Conservation (phyloP, 2,797 vertebrate species). For the Xiphorhynchus erythropygius region DNA sequence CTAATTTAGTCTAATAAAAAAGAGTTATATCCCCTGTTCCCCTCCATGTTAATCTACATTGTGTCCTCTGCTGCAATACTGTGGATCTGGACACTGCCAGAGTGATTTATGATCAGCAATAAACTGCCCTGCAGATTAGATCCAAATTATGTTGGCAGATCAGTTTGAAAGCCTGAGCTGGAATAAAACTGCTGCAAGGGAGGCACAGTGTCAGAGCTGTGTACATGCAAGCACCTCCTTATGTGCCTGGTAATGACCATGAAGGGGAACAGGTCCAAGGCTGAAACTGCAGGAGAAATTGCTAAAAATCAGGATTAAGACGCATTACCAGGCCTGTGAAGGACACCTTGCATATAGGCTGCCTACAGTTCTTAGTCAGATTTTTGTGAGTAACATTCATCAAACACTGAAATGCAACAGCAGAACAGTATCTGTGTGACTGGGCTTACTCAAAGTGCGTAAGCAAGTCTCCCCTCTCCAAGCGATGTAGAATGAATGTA, state of each 20-base stretch:
- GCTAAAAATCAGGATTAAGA: not conserved
- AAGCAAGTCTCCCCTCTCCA: not conserved
- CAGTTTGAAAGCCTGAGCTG: not conserved
- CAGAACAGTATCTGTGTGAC: not conserved
- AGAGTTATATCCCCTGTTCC: not conserved
- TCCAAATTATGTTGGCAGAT: not conserved
- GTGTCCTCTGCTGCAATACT: not conserved
- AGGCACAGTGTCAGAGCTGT: not conserved
- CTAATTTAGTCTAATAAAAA: not conserved
- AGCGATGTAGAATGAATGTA: not conserved
- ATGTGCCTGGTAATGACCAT: not conserved
- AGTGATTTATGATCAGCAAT: not conserved
- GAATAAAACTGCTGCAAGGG: not conserved
- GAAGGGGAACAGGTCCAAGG: not conserved
- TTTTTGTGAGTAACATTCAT: not conserved
- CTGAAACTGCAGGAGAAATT: not conserved
- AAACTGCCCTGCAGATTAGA: not conserved
- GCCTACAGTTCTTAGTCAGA: not conserved
- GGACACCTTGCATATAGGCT: not conserved
- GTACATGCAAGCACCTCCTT: accelerated
- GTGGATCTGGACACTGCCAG: not conserved
- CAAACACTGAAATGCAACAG: not conserved
- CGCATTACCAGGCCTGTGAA: not conserved
- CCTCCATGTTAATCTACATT: accelerated
- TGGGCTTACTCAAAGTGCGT: not conserved